Conservation (phyloP, 2,113 vertebrate genomes). For the Brienomyrus brachyistius region DNA sequence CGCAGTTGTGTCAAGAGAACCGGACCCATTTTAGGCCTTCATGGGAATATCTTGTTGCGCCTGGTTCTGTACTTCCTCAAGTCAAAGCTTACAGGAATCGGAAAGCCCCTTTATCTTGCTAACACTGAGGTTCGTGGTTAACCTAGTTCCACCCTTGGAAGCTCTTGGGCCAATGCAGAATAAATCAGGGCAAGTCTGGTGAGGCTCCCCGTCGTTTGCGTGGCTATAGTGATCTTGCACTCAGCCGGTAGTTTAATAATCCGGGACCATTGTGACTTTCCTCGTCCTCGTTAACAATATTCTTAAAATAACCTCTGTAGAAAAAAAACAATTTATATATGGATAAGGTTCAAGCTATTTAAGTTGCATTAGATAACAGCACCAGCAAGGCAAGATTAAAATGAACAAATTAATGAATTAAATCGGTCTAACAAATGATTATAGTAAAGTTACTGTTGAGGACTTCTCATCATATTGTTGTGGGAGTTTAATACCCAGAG, state of each 20-base stretch:
- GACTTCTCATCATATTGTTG: background rate
- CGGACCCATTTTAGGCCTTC: background rate
- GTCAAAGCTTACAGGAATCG: background rate
- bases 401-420: background rate
- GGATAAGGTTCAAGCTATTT: background rate
- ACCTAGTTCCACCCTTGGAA: slow-evolving; percentile 2
- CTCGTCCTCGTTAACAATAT: background rate
- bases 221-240: background rate
- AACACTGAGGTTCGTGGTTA: background rate
- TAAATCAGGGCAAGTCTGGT: background rate
- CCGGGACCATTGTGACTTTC: background rate
- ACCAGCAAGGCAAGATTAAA: background rate
- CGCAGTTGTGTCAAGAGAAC: background rate
- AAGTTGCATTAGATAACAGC: background rate
- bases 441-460: background rate
- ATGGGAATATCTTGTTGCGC: background rate
- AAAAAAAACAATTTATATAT: background rate
- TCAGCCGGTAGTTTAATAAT: background rate
- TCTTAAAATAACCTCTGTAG: background rate
- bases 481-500: background rate
- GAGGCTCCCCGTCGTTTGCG: background rate
- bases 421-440: background rate
- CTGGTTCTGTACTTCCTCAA: background rate
- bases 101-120: background rate
- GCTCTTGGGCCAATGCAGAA: background rate